These are phyloP conservation scores for Meleagris gallopavo DNA, from an alignment of 2,113 vertebrate genomes.

Conservation along the genomic window DNA sequence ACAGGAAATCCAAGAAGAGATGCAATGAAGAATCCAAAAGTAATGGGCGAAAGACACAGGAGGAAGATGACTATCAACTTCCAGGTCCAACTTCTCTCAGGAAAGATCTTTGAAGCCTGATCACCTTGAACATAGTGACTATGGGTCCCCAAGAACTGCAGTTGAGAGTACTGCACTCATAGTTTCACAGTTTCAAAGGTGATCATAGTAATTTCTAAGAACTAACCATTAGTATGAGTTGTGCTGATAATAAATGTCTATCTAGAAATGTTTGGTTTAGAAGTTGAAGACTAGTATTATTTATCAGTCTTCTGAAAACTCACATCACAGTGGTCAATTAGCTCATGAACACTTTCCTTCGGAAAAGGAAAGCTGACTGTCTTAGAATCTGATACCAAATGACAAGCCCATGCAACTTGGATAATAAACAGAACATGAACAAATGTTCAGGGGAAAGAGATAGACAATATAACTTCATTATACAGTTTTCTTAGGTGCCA, in stretches of 20 bases:
- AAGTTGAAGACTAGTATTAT: neutral
- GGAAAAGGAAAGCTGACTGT: neutral
- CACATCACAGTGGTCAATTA: neutral
- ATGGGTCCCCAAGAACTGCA: neutral
- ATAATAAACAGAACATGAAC: neutral
- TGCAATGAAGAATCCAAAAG: neutral
- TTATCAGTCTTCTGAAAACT: neutral
- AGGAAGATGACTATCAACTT: neutral
- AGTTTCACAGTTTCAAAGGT: neutral
- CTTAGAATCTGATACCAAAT: neutral
- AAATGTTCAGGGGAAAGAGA: neutral
- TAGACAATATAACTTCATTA: neutral
- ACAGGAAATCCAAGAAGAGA: neutral
- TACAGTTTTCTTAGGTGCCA: neutral
- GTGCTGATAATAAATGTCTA: neutral
- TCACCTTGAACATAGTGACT: neutral
- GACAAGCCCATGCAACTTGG: neutral
- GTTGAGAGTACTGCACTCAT: neutral
- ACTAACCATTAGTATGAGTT: neutral
- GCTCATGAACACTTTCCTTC: neutral
- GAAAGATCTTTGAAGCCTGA: neutral
- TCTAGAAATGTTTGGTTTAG: neutral
- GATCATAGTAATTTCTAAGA: neutral
- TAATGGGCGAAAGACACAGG: neutral
- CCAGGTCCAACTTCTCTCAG: neutral